A percentile compares a stretch with the other conserved stretches of the same genome.
Conservation (phyloP, 2,113 vertebrate species). For the Nycticryphes semicollaris region DNA sequence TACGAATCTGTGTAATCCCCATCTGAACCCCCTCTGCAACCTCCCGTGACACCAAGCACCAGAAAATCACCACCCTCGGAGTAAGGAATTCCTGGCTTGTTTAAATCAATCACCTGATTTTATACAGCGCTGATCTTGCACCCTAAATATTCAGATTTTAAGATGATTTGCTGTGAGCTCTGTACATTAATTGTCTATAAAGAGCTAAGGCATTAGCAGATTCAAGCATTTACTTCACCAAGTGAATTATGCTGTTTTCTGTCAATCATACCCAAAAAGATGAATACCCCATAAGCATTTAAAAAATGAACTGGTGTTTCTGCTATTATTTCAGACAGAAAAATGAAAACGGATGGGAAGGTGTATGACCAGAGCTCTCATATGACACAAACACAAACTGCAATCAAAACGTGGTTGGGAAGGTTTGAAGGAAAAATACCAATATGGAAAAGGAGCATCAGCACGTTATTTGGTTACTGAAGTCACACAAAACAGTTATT, state of each 20-base stretch:
- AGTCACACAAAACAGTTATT: neutral
- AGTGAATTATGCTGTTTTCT: neutral
- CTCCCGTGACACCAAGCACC: neutral
- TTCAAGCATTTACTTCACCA: neutral
- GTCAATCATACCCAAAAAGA: neutral
- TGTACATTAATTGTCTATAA: neutral
- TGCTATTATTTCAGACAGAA: neutral
- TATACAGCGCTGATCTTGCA: neutral
- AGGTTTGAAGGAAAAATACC: neutral
- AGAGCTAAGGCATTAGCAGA: neutral
- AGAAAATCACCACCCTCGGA: neutral
- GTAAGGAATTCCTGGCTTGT: neutral
- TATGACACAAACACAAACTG: neutral
- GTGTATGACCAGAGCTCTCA: fast-evolving
- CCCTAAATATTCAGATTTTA: neutral
- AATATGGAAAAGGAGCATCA: neutral
- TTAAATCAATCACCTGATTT: neutral
- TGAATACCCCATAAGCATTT: neutral
- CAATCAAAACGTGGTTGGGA: neutral
- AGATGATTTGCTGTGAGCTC: neutral
- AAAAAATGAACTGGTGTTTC: neutral
- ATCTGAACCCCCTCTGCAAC: neutral
- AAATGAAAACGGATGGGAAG: neutral
- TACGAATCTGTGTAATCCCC: neutral
- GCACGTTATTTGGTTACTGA: neutral